Evolutionary conservation across 1,140 invertebrate genomes (phyloP).

Genomic region (Apolygus lucorum): DNA sequence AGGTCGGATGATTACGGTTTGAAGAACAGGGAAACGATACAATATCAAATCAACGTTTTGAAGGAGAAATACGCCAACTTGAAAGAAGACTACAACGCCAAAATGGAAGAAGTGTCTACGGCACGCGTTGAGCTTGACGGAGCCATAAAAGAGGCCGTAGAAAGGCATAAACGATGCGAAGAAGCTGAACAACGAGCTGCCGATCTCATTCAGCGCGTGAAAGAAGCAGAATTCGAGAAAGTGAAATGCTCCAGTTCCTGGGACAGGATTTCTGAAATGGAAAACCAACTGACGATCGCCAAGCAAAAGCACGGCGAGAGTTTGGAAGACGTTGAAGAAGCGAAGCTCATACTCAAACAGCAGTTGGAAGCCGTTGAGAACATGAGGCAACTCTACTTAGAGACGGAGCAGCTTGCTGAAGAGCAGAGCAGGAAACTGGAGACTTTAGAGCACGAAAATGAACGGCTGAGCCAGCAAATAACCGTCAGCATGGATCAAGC

Average conservation of each 20-base stretch:
- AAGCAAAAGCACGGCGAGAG: slow-evolving; percentile 6
- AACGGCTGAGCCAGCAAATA: slow-evolving; percentile 12
- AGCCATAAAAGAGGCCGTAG: not conserved
- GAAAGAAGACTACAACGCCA: slow-evolving; percentile 17
- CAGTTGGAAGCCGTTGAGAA: not conserved
- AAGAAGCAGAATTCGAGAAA: slow-evolving; percentile 19
- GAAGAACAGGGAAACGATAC: not conserved
- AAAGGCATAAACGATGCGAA: not conserved
- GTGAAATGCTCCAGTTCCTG: not conserved
- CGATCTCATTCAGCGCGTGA: not conserved
- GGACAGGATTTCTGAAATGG: slow-evolving; percentile 6
- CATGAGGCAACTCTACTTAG: not conserved
- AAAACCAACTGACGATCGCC: slow-evolving; percentile 8
- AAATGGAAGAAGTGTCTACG: slow-evolving; percentile 15
- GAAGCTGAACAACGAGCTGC: slow-evolving; percentile 3
- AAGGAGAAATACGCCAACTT: slow-evolving; percentile 17
- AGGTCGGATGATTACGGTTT: not conserved
- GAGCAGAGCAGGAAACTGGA: slow-evolving; percentile 1
- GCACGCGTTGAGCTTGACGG: not conserved
- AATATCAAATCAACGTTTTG: not conserved
- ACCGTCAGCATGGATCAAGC: not conserved
- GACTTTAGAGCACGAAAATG: slow-evolving; percentile 1
- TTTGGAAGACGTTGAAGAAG: slow-evolving; percentile 11
- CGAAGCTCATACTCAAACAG: not conserved
- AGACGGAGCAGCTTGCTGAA: slow-evolving; percentile 1